Conservation (phyloP, 1,140 invertebrate genomes). For the Drosophila erecta region DNA sequence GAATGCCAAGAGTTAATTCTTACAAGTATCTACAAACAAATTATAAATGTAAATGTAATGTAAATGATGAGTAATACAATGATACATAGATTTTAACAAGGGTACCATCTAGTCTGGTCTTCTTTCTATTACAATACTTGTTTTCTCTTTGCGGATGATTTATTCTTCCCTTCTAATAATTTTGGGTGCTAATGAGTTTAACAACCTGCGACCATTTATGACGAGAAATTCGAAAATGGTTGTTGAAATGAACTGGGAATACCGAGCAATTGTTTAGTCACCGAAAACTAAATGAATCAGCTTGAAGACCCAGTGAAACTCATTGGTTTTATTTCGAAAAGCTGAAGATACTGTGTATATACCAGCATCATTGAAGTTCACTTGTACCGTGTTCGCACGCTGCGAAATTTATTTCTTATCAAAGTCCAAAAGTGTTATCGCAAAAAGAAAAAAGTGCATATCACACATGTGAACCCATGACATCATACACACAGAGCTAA, state of each 20-base stretch:
- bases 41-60: no score
- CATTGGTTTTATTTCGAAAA: constrained; percentile 8
- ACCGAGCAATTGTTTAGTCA: constrained; percentile 30
- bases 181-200: constrained; percentile 63
- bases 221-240: constrained; percentile 40
- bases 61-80: no score
- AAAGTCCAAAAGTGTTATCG: constrained; percentile 15
- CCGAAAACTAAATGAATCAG: constrained; percentile 1
- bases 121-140: not conserved
- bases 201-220: constrained; percentile 57
- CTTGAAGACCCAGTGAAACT: not conserved
- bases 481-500: constrained; percentile 25
- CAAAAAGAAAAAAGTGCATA: constrained; percentile 8
- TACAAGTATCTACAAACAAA: no score
- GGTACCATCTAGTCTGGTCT: constrained; percentile 1
- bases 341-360: not conserved
- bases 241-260: constrained; percentile 25
- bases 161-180: constrained; percentile 20
- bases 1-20: no score
- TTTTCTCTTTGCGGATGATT: constrained; percentile 41
- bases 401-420: constrained; percentile 4
- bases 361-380: no score
- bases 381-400: no score
- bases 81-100: not conserved
- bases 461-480: constrained; percentile 9